Evolutionary conservation across 1,140 invertebrate genomes (phyloP).

Genomic region (Telenomus remus): DNA sequence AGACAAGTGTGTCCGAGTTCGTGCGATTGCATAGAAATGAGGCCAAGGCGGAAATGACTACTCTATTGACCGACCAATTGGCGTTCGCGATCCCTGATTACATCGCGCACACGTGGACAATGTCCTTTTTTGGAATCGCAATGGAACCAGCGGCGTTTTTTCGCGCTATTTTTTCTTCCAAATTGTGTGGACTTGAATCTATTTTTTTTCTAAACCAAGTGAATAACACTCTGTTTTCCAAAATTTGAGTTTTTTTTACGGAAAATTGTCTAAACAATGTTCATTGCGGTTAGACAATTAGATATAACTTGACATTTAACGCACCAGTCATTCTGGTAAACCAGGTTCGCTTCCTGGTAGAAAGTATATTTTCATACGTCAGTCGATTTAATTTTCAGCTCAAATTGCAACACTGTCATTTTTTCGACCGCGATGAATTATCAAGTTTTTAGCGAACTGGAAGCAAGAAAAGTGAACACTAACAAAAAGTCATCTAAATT

Average conservation of each 20-base stretch:
- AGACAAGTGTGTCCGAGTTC: conserved; percentile 43
- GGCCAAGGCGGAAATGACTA: conserved; percentile 65
- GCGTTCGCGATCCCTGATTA: conserved; percentile 36
- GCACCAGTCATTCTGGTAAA: conserved; percentile 62
- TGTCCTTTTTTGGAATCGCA: conserved; percentile 30
- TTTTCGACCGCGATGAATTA: too few relatives aligned
- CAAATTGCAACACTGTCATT: conserved; percentile 12
- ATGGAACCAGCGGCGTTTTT: conserved; percentile 9
- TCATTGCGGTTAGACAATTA: too few relatives aligned
- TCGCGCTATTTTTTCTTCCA: neutral
- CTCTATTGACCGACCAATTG: conserved; percentile 62
- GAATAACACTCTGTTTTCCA: too few relatives aligned
- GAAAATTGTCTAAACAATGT: too few relatives aligned
- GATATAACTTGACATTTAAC: conserved; percentile 63
- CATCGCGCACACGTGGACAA: conserved; percentile 36
- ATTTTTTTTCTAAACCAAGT: too few relatives aligned
- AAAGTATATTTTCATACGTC: conserved; percentile 63
- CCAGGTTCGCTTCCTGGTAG: conserved; percentile 66
- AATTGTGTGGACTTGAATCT: too few relatives aligned
- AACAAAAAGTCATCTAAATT: too few relatives aligned
- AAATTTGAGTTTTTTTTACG: too few relatives aligned
- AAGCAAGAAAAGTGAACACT: neutral
- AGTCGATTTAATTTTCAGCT: conserved; percentile 43
- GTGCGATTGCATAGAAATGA: conserved; percentile 53
- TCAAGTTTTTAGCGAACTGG: too few relatives aligned